These are phyloP conservation scores for Heliocidaris tuberculata DNA, from an alignment of 35 echinoderm and acorn worm genomes.

Conservation along the genomic window DNA sequence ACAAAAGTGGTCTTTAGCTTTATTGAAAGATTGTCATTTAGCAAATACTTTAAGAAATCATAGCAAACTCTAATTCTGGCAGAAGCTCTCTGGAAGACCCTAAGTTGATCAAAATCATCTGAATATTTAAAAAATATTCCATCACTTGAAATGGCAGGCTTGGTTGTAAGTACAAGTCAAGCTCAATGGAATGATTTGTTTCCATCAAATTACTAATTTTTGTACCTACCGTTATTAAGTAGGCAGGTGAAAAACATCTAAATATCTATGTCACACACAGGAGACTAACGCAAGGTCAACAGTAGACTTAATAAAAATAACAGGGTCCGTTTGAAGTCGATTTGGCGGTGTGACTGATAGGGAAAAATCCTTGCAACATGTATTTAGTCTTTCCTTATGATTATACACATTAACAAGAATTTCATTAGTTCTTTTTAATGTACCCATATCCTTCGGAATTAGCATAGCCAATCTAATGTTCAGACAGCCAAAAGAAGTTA, in stretches of 20 bases:
- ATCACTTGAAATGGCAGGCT: not conserved
- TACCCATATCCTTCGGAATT: not conserved
- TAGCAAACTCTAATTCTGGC: too few species aligned
- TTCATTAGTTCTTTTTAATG: not conserved
- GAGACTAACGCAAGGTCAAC: not conserved
- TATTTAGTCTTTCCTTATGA: not conserved
- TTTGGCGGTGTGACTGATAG: too few species aligned
- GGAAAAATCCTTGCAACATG: not conserved
- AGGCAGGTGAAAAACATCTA: too few species aligned
- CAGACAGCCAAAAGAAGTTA: not conserved
- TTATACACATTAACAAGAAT: too few species aligned
- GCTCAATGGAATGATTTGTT: not conserved
- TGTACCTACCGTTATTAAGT: not conserved
- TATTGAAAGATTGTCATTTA: too few species aligned
- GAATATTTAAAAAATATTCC: not conserved
- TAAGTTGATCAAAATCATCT: not conserved
- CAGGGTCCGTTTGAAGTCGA: too few species aligned
- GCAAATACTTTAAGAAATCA: too few species aligned
- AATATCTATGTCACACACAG: not conserved
- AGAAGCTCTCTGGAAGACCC: not conserved
- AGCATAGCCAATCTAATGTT: not conserved
- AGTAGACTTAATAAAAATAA: not conserved
- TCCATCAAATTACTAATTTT: not conserved
- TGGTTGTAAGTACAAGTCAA: not conserved
- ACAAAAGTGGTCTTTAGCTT: too few species aligned